These are phyloP conservation scores for Athene noctua DNA, from an alignment of 2,113 vertebrate species.

Conservation along the genomic window DNA sequence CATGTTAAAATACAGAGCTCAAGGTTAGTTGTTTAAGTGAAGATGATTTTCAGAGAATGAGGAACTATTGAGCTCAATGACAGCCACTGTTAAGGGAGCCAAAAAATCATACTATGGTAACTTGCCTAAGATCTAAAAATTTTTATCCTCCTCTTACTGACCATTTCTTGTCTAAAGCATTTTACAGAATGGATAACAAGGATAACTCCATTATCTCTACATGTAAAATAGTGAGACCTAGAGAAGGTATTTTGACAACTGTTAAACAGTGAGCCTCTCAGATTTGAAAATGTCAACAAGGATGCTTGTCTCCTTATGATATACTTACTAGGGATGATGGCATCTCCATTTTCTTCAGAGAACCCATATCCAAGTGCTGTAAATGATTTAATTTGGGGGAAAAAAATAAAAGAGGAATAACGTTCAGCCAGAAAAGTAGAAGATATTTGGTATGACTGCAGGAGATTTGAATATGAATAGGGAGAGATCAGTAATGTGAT, in stretches of 20 bases:
- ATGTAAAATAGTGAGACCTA: not conserved
- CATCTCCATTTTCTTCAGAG: not conserved
- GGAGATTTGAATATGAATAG: not conserved
- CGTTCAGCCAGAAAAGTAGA: not conserved
- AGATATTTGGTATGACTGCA: not conserved
- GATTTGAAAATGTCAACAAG: not conserved
- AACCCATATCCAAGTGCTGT: not conserved
- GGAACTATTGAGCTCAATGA: not conserved
- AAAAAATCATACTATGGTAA: not conserved
- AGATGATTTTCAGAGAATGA: not conserved
- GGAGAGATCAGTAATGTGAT: not conserved
- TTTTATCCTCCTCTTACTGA: not conserved
- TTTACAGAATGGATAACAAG: not conserved
- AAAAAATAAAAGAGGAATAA: not conserved
- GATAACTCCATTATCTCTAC: not conserved
- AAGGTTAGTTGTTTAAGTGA: not conserved
- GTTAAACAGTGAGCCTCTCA: not conserved
- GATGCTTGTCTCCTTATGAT: not conserved
- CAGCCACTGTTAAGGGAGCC: not conserved
- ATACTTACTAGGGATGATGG: not conserved
- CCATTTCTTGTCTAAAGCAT: not conserved
- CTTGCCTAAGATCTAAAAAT: not conserved
- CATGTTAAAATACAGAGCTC: not conserved
- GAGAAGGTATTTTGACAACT: not conserved
- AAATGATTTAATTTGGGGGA: not conserved